Percentiles rank a stretch among this genome's conserved stretches.
Conservation (phyloP, 2,888 invertebrate species). For the Hesperia comma region DNA sequence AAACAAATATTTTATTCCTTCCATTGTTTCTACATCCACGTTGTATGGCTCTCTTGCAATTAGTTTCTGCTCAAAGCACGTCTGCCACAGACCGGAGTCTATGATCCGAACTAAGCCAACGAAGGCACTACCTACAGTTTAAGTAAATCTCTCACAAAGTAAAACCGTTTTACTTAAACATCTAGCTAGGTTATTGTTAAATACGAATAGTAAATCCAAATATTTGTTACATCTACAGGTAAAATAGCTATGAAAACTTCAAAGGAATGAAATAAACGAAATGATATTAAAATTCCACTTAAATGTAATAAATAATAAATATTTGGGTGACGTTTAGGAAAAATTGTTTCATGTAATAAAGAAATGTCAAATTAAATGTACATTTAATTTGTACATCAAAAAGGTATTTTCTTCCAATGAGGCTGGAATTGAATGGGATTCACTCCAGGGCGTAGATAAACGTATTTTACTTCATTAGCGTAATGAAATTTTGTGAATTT, state of each 20-base stretch:
- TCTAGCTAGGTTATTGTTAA: background rate
- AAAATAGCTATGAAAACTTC: slow-evolving; percentile 1
- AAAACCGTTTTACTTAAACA: slow-evolving; percentile 51
- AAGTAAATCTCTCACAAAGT: slow-evolving; percentile 58
- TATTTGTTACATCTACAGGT: background rate
- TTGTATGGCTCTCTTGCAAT: slow-evolving; percentile 76
- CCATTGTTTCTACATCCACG: slow-evolving; percentile 52
- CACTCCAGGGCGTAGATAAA: slow-evolving; percentile 57
- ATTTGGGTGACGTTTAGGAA: background rate
- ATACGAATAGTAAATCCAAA: background rate
- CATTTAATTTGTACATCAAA: slow-evolving; percentile 44
- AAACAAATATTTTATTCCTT: slow-evolving; percentile 36
- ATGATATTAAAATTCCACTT: slow-evolving; percentile 5
- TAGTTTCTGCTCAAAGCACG: slow-evolving; percentile 82
- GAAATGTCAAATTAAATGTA: slow-evolving; percentile 33
- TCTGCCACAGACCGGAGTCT: slow-evolving; percentile 74
- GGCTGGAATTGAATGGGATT: slow-evolving; percentile 50
- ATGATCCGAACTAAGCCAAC: slow-evolving; percentile 73
- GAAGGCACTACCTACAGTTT: slow-evolving; percentile 66
- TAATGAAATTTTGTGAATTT: slow-evolving; percentile 76
- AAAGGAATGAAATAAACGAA: slow-evolving; percentile 12
- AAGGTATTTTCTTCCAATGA: slow-evolving; percentile 52
- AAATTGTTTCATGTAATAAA: slow-evolving; percentile 16
- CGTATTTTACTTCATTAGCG: slow-evolving; percentile 69
- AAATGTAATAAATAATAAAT: background rate